Percentiles rank a stretch among this genome's conserved stretches.
These are phyloP conservation scores for Nebria brevicollis DNA, from an alignment of 2,888 invertebrate species.

Conservation along the genomic window DNA sequence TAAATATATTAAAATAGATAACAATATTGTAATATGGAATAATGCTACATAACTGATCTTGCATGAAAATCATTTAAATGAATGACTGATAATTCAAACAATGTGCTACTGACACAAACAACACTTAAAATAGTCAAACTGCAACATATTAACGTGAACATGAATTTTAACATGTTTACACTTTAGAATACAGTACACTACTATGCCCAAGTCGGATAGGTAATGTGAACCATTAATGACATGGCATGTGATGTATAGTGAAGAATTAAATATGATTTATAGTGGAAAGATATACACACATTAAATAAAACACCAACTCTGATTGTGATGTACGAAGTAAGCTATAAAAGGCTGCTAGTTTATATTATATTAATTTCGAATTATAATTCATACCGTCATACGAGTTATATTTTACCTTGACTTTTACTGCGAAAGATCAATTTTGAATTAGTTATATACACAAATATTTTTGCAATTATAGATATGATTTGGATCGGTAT, in stretches of 20 bases:
- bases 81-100: conserved; percentile 68
- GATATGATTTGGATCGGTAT: too few species aligned
- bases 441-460: too few species aligned
- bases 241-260: background rate
- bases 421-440: too few species aligned
- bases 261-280: background rate
- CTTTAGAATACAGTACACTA: background rate
- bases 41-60: conserved; percentile 60
- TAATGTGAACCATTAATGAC: background rate
- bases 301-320: background rate
- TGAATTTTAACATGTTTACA: background rate
- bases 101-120: background rate
- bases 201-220: background rate
- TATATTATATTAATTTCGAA: too few species aligned
- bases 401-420: too few species aligned
- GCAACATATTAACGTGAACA: background rate
- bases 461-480: too few species aligned
- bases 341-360: too few species aligned
- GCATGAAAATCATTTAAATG: conserved; percentile 71
- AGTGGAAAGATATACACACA: background rate
- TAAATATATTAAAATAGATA: background rate
- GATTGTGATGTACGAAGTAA: background rate
- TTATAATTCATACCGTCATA: too few species aligned
- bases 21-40: background rate
- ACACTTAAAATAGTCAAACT: background rate